phyloP scores from a whole-genome alignment of 2,797 vertebrate species.

The Galago senegalensis region DNA sequence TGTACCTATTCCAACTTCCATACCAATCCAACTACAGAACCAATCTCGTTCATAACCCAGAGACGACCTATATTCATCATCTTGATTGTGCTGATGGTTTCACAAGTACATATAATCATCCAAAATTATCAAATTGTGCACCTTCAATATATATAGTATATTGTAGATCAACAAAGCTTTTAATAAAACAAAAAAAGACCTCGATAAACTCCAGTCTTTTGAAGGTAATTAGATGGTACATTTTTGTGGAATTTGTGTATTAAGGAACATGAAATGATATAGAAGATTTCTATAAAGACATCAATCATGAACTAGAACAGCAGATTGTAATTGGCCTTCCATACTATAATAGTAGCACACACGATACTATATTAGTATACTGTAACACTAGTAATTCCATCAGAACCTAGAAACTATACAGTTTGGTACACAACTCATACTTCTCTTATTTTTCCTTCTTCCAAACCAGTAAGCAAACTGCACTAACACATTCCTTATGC shows the following conservation, averaged over 20 bases:
- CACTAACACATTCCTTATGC: neutral
- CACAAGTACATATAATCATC: neutral
- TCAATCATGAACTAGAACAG: neutral
- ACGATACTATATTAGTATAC: neutral
- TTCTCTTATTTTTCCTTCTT: neutral
- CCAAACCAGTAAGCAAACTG: neutral
- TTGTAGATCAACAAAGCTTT: neutral
- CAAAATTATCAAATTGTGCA: neutral
- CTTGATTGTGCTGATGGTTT: neutral
- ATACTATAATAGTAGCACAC: neutral
- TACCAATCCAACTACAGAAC: no score
- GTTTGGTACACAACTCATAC: neutral
- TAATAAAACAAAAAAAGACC: conserved; percentile 20
- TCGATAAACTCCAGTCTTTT: neutral
- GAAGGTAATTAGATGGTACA: neutral
- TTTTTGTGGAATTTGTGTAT: neutral
- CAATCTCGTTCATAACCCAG: no score
- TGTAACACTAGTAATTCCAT: neutral
- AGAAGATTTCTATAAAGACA: conserved; percentile 36
- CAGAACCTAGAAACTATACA: neutral
- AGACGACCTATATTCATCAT: neutral
- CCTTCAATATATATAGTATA: neutral
- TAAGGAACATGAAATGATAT: conserved; percentile 33
- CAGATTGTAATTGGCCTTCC: neutral
- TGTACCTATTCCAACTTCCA: no score